These are phyloP conservation scores for Serinus canaria DNA, from an alignment of 2,113 vertebrate species.

Conservation along the genomic window DNA sequence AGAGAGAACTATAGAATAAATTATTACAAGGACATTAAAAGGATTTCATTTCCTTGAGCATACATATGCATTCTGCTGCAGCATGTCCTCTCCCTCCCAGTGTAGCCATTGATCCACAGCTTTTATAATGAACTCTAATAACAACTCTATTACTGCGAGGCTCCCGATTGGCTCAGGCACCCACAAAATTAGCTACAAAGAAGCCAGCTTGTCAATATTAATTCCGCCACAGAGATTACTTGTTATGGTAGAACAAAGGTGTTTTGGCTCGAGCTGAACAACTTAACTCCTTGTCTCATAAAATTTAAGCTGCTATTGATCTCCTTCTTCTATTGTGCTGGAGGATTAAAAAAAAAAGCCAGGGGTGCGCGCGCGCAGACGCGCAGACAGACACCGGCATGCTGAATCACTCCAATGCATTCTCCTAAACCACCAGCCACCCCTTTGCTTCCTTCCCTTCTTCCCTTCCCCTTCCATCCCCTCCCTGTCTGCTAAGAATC, in stretches of 20 bases:
- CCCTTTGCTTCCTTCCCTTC: constrained; percentile 12
- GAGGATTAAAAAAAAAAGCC: constrained; percentile 67
- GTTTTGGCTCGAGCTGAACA: constrained; percentile 78
- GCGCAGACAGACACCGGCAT: constrained; percentile 3
- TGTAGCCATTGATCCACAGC: constrained; percentile 86
- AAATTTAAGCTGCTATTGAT: constrained; percentile 90
- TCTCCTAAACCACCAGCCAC: constrained; percentile 42
- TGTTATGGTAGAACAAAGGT: constrained; percentile 90
- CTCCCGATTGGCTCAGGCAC: constrained; percentile 82
- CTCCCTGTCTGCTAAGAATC: constrained; percentile 77
- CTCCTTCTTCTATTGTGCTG: constrained; percentile 74
- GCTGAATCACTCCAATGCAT: constrained; percentile 71
- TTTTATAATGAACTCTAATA: constrained; percentile 90
- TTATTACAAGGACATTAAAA: constrained; percentile 67
- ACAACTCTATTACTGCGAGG: constrained; percentile 87
- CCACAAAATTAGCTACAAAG: constrained; percentile 90
- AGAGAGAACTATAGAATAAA: constrained; percentile 53
- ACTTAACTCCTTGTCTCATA: constrained; percentile 87
- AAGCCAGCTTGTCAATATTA: constrained; percentile 89
- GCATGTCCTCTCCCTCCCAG: constrained; percentile 76
- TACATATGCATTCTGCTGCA: constrained; percentile 69
- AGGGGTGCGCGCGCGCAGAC: not conserved
- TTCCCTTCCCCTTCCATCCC: constrained; percentile 11
- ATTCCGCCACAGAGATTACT: constrained; percentile 84
- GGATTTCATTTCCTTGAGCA: constrained; percentile 74